Base-by-base conservation (phyloP, 2,113 vertebrate genomes). In the Chascanopsetta lugubris region DNA sequence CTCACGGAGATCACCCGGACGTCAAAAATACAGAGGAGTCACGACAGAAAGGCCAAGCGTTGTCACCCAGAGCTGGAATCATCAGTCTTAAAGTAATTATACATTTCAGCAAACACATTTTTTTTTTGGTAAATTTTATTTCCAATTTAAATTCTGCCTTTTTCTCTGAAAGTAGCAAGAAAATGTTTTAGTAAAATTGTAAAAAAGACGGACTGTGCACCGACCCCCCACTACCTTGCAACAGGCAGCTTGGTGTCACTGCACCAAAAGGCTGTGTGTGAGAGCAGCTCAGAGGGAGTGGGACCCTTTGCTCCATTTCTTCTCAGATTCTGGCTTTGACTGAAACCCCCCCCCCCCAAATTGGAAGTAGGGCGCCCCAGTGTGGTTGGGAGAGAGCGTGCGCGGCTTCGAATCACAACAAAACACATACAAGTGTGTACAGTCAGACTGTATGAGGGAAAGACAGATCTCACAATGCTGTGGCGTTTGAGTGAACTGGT, bases 1-100 rank as follows among this genome's bases (percentile, higher is more conserved):
- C 90, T 91, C 90, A 89, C 42, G 17, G 90, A 91, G 90, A 91
- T 91, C 88, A 91, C 71, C 65, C 27, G 72, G 69, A 86, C 79
- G 74, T 83, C 47, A 69, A 86, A 30, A 84, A 79, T 80, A 75
- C 75, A 57, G 72, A 83, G 75, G 82, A 84, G 79, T 80, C 72
- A 73, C 55, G 48, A 84, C 83, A 88, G 71, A 87, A 90, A 91
- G 84, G 87, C 82, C 87, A 89, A 89, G 87, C 75, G 69, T 87
- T 85, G 85, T 79, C 64, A 70, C 62, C 77, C 67, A 74, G 67
- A 77, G 72, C 63, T 60, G 34, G 10, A 64, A 59, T 60, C 27
- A 63, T 47, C 27, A 34, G 3, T 38, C 42, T 58, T 26, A 26
- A 30, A 17, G 18, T n/a, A 58, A 60, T 69, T 57, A 54, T 3